Base-by-base conservation (phyloP, 2,888 invertebrate genomes). In the Platycnemis pennipes region DNA sequence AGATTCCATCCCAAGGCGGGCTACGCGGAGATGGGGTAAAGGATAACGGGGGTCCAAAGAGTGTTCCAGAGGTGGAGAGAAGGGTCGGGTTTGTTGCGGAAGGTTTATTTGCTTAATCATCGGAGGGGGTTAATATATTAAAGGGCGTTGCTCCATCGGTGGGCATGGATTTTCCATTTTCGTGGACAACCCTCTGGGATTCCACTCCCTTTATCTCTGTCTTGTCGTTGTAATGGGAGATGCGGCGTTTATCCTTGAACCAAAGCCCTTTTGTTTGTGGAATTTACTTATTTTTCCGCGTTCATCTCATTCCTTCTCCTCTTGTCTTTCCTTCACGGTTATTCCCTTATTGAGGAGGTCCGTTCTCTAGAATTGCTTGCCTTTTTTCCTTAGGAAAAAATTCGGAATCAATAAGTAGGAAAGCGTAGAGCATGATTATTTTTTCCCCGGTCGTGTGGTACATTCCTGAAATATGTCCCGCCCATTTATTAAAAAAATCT, bases 81-180 rank as follows among this genome's bases (percentile, higher is more conserved):
- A 2, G 26, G 44, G 44, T 44, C 2, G 44, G 13, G 42, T 37
- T 42, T 42, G 8, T 69, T 56, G n/a, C 16, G 37, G 44, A 63
- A 42, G 56, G 42, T 63, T 63, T 63, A 44, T 91, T 69, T 91
- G 63, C 63, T 91, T 91, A 69, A 91, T 69, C 69, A 91, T 69
- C 69, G 44, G 63, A 44, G 77, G 42, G 44, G 91, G 37, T 91
- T 63, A 44, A 63, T 91, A 63, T 91, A 63, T 91, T 91, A 69
- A n/a, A 44, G 91, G 42, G 63, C 91, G 63, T 26, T 77, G 49
- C 49, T 42, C n/a, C 44, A 37, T 91, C 45, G 63, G 37, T 89
- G 19, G 89, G 56, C 89, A 89, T 91, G 44, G 44, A 91, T 91
- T 69, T 91, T 69, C 91, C 91, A 69, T 91, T 91, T 63, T 13